Conservation (phyloP, 2,113 vertebrate species). For the Engystomops pustulosus region DNA sequence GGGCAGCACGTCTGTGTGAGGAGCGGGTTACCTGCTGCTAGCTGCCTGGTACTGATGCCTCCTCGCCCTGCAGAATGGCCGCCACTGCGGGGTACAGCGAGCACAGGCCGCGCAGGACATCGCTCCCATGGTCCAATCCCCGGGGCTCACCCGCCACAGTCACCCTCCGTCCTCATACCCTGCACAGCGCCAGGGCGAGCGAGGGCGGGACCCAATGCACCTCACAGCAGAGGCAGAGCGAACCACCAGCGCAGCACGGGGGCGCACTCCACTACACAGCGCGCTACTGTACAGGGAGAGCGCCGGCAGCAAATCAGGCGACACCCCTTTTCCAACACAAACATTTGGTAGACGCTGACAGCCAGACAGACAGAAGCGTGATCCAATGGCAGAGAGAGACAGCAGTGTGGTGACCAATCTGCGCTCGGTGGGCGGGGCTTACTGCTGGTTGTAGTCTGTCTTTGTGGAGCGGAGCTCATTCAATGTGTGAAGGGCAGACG, state of each 20-base stretch:
- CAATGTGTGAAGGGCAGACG: constrained; percentile 13
- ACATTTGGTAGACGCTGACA: background rate
- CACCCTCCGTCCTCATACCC: constrained; percentile 22
- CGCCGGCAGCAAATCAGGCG: no score
- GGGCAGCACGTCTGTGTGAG: no score
- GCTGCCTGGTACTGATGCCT: background rate
- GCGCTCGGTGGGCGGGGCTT: background rate
- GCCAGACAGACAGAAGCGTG: background rate
- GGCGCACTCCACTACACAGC: background rate
- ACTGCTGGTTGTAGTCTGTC: background rate
- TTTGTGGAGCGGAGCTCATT: background rate
- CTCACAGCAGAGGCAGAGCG: constrained; percentile 19
- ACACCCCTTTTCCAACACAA: background rate
- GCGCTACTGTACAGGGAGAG: no score
- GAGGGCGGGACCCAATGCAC: constrained; percentile 37
- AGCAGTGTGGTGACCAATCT: background rate
- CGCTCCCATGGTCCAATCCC: constrained; percentile 4
- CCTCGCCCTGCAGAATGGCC: background rate
- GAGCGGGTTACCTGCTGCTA: constrained; percentile 22
- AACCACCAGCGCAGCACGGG: background rate
- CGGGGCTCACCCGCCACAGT: background rate
- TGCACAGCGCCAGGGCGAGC: constrained; percentile 9
- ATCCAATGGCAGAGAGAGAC: background rate
- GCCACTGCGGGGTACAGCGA: background rate
- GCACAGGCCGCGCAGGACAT: background rate